Percentiles rank a stretch among this genome's conserved stretches.
Evolutionary conservation across 2,797 vertebrate genomes (phyloP).

Genomic region (Gymnothorax reevesii): DNA sequence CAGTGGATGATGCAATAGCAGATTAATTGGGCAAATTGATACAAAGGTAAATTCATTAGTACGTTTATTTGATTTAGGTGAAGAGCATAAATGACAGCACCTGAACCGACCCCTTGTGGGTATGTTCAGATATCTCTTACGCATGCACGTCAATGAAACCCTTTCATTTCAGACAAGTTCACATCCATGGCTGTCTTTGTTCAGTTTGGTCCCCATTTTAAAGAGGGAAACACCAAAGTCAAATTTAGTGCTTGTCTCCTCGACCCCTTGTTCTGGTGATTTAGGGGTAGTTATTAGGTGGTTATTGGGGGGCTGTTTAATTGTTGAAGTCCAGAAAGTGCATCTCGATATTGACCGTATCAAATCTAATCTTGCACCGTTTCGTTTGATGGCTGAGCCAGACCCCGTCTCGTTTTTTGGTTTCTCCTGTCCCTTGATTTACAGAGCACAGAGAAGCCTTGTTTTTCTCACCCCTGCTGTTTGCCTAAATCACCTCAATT

Average conservation of each 20-base stretch:
- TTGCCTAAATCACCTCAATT: conserved; percentile 76
- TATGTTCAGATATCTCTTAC: not conserved
- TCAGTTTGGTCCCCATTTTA: conserved; percentile 21
- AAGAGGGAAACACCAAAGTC: conserved; percentile 32
- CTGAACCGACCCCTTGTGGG: not conserved
- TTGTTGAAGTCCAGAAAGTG: conserved; percentile 30
- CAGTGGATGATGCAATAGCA: no score
- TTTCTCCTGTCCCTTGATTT: conserved; percentile 52
- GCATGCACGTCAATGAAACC: not conserved
- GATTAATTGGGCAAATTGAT: no score
- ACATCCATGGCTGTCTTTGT: conserved; percentile 11
- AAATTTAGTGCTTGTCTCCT: conserved; percentile 60
- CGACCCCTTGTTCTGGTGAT: conserved; percentile 58
- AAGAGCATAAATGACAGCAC: not conserved
- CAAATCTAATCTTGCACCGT: conserved; percentile 78
- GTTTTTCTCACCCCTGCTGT: conserved; percentile 62
- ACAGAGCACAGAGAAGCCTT: conserved; percentile 64
- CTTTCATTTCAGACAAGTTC: conserved; percentile 15
- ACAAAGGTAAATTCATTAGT: no score
- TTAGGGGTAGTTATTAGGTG: conserved; percentile 65
- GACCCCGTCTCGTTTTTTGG: conserved; percentile 46
- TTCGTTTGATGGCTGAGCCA: conserved; percentile 72
- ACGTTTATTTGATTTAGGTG: no score
- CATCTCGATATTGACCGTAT: conserved; percentile 77
- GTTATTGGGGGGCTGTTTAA: conserved; percentile 46